Percentiles rank a stretch among this genome's conserved stretches.
phyloP scores from a whole-genome alignment of 30 jellyfish, hydroid and myxozoan species.

The Pelagia noctiluca region DNA sequence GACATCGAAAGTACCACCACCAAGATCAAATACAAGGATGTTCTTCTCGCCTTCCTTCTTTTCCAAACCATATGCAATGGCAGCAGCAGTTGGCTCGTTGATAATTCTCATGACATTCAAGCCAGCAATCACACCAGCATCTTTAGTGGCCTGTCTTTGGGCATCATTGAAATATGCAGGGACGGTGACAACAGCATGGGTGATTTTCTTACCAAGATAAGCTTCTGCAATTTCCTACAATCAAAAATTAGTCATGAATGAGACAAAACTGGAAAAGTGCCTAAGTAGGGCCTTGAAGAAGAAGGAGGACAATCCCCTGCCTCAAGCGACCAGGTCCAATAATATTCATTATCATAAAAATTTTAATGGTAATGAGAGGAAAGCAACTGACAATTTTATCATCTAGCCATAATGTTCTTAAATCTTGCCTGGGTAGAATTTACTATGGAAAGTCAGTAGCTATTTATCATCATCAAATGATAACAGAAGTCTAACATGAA shows the following conservation, averaged over 20 bases:
- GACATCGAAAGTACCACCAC: slow-evolving; percentile 99
- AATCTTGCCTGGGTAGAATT: neutral
- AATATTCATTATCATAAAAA: too few species aligned
- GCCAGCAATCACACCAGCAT: slow-evolving; percentile 99
- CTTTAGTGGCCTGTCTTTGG: slow-evolving; percentile 99
- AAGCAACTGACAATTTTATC: neutral
- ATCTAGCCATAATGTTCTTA: neutral
- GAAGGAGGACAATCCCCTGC: too few species aligned
- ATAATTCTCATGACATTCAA: slow-evolving; percentile 97
- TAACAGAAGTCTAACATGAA: slow-evolving; percentile 80
- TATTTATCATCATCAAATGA: slow-evolving; percentile 24
- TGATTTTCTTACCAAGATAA: slow-evolving; percentile 96
- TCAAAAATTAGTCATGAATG: neutral
- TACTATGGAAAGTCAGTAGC: slow-evolving; percentile 48
- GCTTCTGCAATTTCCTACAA: slow-evolving; percentile 98
- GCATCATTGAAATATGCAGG: slow-evolving; percentile 99
- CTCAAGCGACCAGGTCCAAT: too few species aligned
- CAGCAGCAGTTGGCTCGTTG: slow-evolving; percentile 99
- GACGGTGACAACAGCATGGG: slow-evolving; percentile 99
- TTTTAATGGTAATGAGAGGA: too few species aligned
- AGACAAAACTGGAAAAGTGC: neutral
- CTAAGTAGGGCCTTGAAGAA: too few species aligned
- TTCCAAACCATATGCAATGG: slow-evolving; percentile 99
- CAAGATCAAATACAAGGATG: slow-evolving; percentile 99
- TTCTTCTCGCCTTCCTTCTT: slow-evolving; percentile 99